Conservation (phyloP, 2,113 vertebrate genomes). For the Stegastes partitus region DNA sequence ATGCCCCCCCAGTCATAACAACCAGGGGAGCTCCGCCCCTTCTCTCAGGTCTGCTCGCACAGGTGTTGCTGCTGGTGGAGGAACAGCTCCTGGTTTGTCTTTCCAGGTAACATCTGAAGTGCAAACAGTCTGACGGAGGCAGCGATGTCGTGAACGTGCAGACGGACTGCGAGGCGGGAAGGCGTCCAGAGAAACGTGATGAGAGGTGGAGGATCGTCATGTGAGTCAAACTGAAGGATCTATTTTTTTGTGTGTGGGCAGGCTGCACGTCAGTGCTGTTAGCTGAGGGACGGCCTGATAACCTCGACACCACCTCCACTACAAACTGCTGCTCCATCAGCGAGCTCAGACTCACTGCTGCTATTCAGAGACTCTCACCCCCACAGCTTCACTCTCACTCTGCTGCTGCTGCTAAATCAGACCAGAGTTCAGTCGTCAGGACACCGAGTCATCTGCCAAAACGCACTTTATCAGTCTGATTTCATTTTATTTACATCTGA, state of each 20-base stretch:
- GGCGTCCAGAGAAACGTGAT: constrained; percentile 50
- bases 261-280: constrained; percentile 62
- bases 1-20: too few relatives aligned
- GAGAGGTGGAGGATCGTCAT: constrained; percentile 46
- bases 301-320: constrained; percentile 71
- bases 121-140: constrained; percentile 25
- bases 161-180: constrained; percentile 36
- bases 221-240: constrained; percentile 67
- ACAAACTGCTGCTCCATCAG: constrained; percentile 60
- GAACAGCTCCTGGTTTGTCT: constrained; percentile 25
- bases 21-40: too few relatives aligned
- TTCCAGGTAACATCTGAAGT: constrained; percentile 35
- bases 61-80: background rate
- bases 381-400: constrained; percentile 45
- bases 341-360: constrained; percentile 53
- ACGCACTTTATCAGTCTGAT: background rate
- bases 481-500: background rate
- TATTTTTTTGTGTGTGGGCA: constrained; percentile 66
- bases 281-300: constrained; percentile 51
- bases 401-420: constrained; percentile 29
- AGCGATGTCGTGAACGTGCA: constrained; percentile 16
- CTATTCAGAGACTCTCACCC: constrained; percentile 59
- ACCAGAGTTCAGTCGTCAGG: constrained; percentile 36
- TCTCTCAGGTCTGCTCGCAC: too few relatives aligned
- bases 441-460: constrained; percentile 10